These are phyloP conservation scores for Asobara japonica DNA, from an alignment of 1,140 invertebrate species.

Conservation along the genomic window DNA sequence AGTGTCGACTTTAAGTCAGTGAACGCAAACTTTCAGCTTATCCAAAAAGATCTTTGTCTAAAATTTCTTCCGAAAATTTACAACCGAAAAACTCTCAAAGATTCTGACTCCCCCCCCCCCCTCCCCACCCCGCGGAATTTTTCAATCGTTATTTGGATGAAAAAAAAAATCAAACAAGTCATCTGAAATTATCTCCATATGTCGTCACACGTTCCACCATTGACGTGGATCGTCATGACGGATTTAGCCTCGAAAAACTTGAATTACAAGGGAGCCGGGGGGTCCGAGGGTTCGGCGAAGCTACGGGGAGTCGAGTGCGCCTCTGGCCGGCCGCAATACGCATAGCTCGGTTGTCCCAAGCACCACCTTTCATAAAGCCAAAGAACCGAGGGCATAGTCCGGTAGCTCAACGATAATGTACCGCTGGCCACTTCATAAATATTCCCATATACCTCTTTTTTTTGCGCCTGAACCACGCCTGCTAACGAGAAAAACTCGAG, in stretches of 20 bases:
- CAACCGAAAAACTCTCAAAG: neutral
- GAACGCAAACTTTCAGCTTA: no score
- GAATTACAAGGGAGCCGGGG: conserved; percentile 11
- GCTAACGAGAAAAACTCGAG: conserved; percentile 41
- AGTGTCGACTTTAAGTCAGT: no score
- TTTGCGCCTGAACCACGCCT: neutral
- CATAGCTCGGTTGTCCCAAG: neutral
- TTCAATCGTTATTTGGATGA: neutral
- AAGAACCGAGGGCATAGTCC: neutral
- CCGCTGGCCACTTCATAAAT: conserved; percentile 15
- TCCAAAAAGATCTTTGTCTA: no score
- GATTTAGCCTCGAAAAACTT: conserved; percentile 6
- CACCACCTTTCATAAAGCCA: neutral
- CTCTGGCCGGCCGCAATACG: neutral
- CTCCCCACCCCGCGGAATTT: neutral
- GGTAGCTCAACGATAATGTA: conserved; percentile 13
- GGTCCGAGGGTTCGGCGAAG: neutral
- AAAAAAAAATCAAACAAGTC: neutral
- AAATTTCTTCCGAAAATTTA: no score
- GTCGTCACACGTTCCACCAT: conserved; percentile 14
- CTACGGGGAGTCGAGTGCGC: neutral
- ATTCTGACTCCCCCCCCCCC: neutral
- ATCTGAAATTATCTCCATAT: conserved; percentile 15
- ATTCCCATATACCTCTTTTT: neutral
- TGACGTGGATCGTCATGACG: conserved; percentile 30